phyloP scores from a whole-genome alignment of 2,888 invertebrate genomes.

The Sesia apiformis region DNA sequence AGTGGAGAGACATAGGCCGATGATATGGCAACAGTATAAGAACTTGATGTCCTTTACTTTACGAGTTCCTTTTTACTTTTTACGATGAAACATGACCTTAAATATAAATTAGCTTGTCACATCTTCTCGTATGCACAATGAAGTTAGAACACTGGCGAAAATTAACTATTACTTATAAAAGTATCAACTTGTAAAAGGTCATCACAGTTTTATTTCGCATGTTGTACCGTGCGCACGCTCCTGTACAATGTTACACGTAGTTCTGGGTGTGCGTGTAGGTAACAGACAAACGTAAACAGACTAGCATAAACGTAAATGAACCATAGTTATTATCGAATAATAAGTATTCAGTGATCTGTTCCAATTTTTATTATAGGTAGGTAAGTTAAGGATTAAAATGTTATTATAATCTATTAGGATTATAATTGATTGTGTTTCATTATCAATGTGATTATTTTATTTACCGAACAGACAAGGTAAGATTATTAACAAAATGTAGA shows the following conservation, averaged over 20 bases:
- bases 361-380: not conserved
- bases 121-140: too few relatives aligned
- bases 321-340: not conserved
- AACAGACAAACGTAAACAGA: conserved; percentile 2
- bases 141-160: not conserved
- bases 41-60: too few relatives aligned
- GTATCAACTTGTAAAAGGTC: conserved; percentile 19
- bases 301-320: not conserved
- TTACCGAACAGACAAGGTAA: too few relatives aligned
- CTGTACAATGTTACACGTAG: conserved; percentile 24
- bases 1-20: too few relatives aligned
- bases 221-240: conserved; percentile 25
- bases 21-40: too few relatives aligned
- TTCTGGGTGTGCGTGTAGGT: conserved; percentile 22
- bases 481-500: too few relatives aligned
- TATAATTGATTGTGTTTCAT: too few relatives aligned
- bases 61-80: too few relatives aligned
- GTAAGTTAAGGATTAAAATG: too few relatives aligned
- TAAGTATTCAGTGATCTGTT: not conserved
- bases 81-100: not conserved
- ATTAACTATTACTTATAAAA: conserved; percentile 8
- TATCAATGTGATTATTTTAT: too few relatives aligned
- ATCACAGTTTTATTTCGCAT: conserved; percentile 37
- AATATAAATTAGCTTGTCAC: not conserved
- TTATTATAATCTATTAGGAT: too few relatives aligned